Evolutionary conservation across 2,113 vertebrate species (phyloP), one percentile per base, ranked within the genome.

Genomic region (Puma concolor): DNA sequence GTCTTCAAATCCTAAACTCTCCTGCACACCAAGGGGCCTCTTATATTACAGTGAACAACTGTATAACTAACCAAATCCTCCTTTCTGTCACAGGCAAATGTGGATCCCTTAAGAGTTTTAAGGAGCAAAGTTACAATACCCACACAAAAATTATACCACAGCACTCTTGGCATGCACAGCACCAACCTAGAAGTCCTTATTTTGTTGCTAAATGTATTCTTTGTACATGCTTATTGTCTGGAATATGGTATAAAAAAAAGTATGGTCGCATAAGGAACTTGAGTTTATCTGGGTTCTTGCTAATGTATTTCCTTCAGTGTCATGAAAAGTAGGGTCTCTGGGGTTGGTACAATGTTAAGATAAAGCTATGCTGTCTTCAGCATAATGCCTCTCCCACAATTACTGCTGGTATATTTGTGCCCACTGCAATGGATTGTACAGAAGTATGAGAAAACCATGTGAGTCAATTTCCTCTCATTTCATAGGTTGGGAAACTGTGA

Each of bases 121-220:
- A 94, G 95, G 57, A 72, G 76, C 27, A 7, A 90, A 81, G 80
- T 36, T 91, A 87, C 19, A 81, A 89, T 88, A 21, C 48, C 67
- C 74, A 71, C 80, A 85, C 1, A 52, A 87, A 93, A 63, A 93
- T 67, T 74, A 96, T n/a, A 92, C 64, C 48, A 13, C 72, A 82
- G 48, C 36, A 17, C 74, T 81, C 52, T 72, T 85, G 81, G 93
- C 57, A 92, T 15, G 11, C 21, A 57, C 21, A 33, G 16, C 33
- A 50, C 60, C 14, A 41, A n/a, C 38, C 80, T 60, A 36, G 54
- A 97, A 94, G 85, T 85, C 31, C 36, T 94, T 41, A 87, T 83
- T 89, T 92, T 89, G 77, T 84, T 91, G 74, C 36, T 94, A 95
- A 97, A 89, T 96, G 31, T 48, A 50, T 27, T 92, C 72, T 77